Evolutionary conservation across 2,888 invertebrate genomes (phyloP).

Genomic region (Julus scandinavius): DNA sequence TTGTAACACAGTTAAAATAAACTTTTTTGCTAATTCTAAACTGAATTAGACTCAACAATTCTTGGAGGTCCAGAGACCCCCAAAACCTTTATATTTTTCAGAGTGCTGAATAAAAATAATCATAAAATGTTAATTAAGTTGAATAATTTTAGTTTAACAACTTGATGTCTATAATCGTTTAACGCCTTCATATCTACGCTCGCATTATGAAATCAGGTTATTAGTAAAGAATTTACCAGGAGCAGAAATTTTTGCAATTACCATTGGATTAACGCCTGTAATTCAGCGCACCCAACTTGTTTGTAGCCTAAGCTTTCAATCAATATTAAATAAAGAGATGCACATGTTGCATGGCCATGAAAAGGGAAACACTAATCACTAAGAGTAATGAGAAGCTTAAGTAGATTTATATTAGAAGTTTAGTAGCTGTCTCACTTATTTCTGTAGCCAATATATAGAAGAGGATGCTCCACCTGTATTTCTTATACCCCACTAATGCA

Average conservation of each 20-base stretch:
- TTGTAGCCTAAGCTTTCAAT: neutral
- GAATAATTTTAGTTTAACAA: too few species aligned
- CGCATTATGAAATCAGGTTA: neutral
- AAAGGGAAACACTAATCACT: neutral
- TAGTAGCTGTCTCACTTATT: neutral
- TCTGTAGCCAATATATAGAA: neutral
- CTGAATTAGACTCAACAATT: too few species aligned
- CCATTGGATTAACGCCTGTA: conserved; percentile 30
- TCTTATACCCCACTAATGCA: neutral
- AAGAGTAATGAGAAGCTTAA: neutral
- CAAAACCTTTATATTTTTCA: too few species aligned
- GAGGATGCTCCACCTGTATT: neutral
- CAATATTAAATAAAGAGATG: conserved; percentile 29
- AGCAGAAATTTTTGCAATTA: neutral
- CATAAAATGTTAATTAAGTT: too few species aligned
- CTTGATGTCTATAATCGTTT: neutral
- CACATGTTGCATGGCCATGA: conserved; percentile 30
- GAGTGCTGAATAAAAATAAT: too few species aligned
- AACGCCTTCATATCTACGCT: neutral
- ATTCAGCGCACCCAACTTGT: neutral
- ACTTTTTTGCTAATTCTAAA: too few species aligned
- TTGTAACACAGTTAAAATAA: too few species aligned
- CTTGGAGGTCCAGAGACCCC: too few species aligned
- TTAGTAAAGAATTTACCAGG: neutral
- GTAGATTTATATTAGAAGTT: neutral